Evolutionary conservation across 2,113 vertebrate species (phyloP), one percentile per base, ranked within the genome.

Genomic region (Leiothrix lutea): DNA sequence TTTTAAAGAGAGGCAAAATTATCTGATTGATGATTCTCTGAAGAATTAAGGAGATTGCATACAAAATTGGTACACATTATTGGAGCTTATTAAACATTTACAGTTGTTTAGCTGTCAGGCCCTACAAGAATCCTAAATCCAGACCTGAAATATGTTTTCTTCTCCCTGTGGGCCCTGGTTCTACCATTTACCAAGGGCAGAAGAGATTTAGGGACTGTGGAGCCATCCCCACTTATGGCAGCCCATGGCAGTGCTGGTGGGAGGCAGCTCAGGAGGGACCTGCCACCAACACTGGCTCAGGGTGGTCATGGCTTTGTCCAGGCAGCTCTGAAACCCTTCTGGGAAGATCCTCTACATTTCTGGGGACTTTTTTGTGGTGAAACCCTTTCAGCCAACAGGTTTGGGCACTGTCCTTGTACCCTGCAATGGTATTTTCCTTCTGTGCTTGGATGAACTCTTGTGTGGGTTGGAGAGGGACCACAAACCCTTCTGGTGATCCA

Each of bases 41-140:
- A 74, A 94, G 83, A 70, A 80, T 86, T 94, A 73, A 85, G 77
- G 72, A 94, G 91, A 56, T 60, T 82, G 64, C 86, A 83, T 70
- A 73, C 79, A 90, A 94, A 94, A 90, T 5, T 62, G n/a, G 65
- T 83, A 73, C 42, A n/a, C 9, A 3, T 62, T 86, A 72, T 47
- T 82, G 79, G 54, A 86, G 50, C 78, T 80, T 86, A 93, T 81
- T 80, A 93, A 97, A 93, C 67, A 92, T 93, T 94, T 92, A 90
- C 36, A 45, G 36, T 85, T 87, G 48, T 91, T 94, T 90, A 87
- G 51, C 71, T 60, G 38, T 53, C 61, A 88, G 67, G 54, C 12
- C 13, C 44, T 58, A 73, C 15, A 62, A 66, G 53, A 88, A 88
- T 35, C 42, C 29, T 44, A 73, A 90, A 88, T 47, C 28, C 58